Percentiles rank a stretch among this genome's conserved stretches.
Conservation (phyloP, 2,797 vertebrate species). For the Pelochelys cantorii region DNA sequence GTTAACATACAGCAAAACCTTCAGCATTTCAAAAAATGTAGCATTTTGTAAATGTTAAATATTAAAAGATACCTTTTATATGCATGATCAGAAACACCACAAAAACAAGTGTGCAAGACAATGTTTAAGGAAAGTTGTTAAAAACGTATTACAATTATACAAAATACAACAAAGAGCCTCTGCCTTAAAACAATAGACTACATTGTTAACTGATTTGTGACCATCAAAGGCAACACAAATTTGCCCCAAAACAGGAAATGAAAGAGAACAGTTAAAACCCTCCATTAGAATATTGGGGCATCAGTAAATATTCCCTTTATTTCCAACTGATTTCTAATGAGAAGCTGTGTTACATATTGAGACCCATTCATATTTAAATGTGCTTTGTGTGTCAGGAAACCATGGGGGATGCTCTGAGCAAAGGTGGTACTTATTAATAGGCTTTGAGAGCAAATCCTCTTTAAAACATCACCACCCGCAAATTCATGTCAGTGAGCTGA, state of each 20-base stretch:
- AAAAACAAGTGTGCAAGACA: background rate
- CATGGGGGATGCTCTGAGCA: background rate
- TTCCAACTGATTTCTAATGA: background rate
- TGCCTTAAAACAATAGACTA: background rate
- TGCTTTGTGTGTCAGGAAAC: background rate
- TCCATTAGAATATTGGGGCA: background rate
- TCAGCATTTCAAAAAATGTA: background rate
- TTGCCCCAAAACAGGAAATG: background rate
- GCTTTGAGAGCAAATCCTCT: background rate
- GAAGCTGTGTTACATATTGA: background rate
- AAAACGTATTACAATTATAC: background rate
- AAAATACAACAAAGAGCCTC: background rate
- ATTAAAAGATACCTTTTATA: background rate
- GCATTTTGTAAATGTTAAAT: background rate
- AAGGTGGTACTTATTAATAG: background rate
- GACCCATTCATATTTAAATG: background rate
- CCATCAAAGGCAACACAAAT: background rate
- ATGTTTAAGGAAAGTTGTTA: background rate
- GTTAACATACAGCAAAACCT: background rate
- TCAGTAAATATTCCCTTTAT: background rate
- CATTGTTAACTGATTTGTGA: no score
- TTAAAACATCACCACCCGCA: background rate
- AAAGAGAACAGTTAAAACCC: background rate
- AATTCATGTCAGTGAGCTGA: background rate
- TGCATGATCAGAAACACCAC: background rate